Conservation (phyloP, 2,113 vertebrate species). For the Jaculus jaculus region DNA sequence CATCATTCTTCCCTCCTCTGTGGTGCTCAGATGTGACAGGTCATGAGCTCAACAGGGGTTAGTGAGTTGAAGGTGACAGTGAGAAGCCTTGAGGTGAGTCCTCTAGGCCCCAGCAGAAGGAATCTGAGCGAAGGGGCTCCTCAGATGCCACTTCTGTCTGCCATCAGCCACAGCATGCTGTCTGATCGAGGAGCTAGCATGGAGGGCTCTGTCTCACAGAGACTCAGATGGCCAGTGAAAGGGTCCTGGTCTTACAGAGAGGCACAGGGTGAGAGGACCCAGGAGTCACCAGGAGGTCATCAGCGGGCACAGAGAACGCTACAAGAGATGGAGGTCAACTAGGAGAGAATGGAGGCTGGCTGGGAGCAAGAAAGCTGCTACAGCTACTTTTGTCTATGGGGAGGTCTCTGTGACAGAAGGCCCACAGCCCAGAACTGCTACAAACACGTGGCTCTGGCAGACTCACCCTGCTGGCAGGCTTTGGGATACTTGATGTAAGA, state of each 20-base stretch:
- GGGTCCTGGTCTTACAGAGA: background rate
- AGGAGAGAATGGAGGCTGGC: too few relatives aligned
- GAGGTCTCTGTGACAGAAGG: background rate
- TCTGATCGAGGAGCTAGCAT: background rate
- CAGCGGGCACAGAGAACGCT: too few relatives aligned
- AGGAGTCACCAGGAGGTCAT: background rate
- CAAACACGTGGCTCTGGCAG: background rate
- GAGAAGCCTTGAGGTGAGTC: rapidly evolving
- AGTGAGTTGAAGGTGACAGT: background rate
- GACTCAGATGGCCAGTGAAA: background rate
- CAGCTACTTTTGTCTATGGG: background rate
- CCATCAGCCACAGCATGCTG: rapidly evolving
- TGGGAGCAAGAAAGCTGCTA: rapidly evolving
- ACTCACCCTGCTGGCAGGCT: slow-evolving; percentile 95
- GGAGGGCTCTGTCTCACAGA: background rate
- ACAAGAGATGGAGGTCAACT: too few relatives aligned
- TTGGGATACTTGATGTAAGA: slow-evolving; percentile 99
- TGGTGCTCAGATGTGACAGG: background rate
- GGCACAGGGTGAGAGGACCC: rapidly evolving
- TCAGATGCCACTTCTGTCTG: background rate
- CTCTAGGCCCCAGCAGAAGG: background rate
- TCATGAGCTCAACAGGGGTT: background rate
- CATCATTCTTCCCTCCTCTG: background rate
- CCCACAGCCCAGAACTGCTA: too few relatives aligned
- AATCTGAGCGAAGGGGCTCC: rapidly evolving